phyloP scores from a whole-genome alignment of 2,113 vertebrate species.

The Hypocryptadius cinnamomeus region DNA sequence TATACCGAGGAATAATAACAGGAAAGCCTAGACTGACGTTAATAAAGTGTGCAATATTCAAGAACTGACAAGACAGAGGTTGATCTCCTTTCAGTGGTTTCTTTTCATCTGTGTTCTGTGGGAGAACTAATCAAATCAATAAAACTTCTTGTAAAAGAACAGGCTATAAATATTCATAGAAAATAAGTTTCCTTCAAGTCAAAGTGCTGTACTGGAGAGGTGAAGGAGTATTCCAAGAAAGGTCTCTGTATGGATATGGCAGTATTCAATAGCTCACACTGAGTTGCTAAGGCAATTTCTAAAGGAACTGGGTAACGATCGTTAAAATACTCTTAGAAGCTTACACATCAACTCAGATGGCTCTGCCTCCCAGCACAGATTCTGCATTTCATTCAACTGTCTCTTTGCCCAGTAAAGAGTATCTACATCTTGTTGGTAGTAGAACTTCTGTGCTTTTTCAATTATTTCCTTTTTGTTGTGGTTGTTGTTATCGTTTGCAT shows the following conservation, averaged over 20 bases:
- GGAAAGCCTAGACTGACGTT: background rate
- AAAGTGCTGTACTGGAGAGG: background rate
- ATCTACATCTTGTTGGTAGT: background rate
- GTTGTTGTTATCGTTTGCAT: background rate
- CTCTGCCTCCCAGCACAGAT: background rate
- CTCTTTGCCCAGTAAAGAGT: background rate
- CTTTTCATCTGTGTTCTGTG: background rate
- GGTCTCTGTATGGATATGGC: background rate
- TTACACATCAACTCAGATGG: background rate
- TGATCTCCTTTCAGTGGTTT: background rate
- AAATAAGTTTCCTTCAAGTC: conserved; percentile 3
- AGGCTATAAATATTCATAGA: conserved; percentile 19
- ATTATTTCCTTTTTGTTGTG: background rate
- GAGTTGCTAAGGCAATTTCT: conserved; percentile 20
- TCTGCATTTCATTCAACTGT: background rate
- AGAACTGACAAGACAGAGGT: conserved; percentile 13
- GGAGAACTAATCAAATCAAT: conserved; percentile 26
- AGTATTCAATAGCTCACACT: background rate
- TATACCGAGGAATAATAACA: background rate
- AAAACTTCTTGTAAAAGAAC: conserved; percentile 15
- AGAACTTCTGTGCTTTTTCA: background rate
- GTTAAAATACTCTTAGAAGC: background rate
- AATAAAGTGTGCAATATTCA: background rate
- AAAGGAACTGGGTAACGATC: background rate
- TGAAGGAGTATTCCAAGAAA: background rate